Base-by-base conservation (phyloP, 2,888 invertebrate species). In the Chouioia cunea region DNA sequence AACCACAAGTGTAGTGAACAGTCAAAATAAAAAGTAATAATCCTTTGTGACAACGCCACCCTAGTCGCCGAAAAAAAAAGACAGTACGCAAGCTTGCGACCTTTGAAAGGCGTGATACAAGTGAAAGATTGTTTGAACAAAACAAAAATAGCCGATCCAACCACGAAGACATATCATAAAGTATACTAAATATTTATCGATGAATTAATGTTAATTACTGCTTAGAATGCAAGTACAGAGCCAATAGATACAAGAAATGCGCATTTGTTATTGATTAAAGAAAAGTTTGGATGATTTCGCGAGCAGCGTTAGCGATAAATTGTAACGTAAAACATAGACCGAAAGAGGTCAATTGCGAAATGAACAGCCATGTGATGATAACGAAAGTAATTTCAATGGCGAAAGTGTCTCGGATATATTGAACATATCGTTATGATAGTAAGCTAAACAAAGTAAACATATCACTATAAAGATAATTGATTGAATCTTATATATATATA, bases 161-260 rank as follows among this genome's bases (percentile, higher is more conserved):
- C 70, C 60, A 66, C 58, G 56, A 72, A 72, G 64, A 74, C 70
- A 74, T 74, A 72, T 74, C 74, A 72, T 66, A 67, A 47, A 59
- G 58, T 68, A 70, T 60, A 60, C 52, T 65, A 54, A 56, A 66
- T 22, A 27, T 18, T 18, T 50, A 50, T 6, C n/a, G 52, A 27
- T 48, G 22, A 66, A 12, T 64, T 44, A 27, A 58, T 56, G 22
- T 58, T 44, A 47, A 62, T 44, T 22, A 60, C 56, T 10, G 52
- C 56, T 20, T 63, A 44, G 53, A 67, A 47, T 52, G 50, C 46
- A 36, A 60, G 58, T n/a, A 43, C 18, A 57, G 52, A 66, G 27
- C 23, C 71, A 22, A 54, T 48, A 58, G 23, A 47, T 66, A 63
- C 53, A 67, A 66, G 27, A 60, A 52, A 27, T 2, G 20, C 47